phyloP scores from a whole-genome alignment of 2,888 invertebrate species.

The Molanna angustata region DNA sequence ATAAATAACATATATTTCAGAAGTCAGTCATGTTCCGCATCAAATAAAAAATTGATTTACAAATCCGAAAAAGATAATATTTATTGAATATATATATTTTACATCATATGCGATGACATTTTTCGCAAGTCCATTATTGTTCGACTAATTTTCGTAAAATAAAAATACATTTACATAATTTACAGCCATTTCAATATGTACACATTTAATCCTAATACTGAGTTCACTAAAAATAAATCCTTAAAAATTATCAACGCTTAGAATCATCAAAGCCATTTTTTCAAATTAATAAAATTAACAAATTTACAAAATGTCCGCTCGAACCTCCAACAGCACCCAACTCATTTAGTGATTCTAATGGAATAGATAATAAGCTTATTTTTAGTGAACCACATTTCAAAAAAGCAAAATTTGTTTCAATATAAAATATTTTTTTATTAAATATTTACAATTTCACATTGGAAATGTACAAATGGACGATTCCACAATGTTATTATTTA shows the following conservation, averaged over 20 bases:
- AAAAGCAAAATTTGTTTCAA: too few species aligned
- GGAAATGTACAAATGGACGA: too few species aligned
- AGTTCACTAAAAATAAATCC: conserved; percentile 22
- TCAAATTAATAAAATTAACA: neutral
- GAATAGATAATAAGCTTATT: too few species aligned
- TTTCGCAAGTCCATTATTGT: neutral
- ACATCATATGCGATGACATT: neutral
- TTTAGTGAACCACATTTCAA: neutral
- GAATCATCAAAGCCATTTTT: conserved; percentile 7
- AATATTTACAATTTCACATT: too few species aligned
- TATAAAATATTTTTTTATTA: too few species aligned
- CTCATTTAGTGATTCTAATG: too few species aligned
- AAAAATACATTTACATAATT: conserved; percentile 22
- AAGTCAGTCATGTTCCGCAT: too few species aligned
- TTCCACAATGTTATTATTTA: too few species aligned
- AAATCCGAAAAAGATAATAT: too few species aligned
- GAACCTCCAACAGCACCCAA: neutral
- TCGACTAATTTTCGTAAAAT: conserved; percentile 14
- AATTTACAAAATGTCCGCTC: neutral
- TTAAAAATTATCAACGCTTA: conserved; percentile 13
- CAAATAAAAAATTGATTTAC: too few species aligned
- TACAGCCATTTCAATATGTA: conserved; percentile 28
- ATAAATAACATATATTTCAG: too few species aligned
- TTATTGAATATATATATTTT: neutral
- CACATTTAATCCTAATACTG: conserved; percentile 30